These are phyloP conservation scores for Triops longicaudatus DNA, from an alignment of 1,140 invertebrate genomes.

Conservation along the genomic window DNA sequence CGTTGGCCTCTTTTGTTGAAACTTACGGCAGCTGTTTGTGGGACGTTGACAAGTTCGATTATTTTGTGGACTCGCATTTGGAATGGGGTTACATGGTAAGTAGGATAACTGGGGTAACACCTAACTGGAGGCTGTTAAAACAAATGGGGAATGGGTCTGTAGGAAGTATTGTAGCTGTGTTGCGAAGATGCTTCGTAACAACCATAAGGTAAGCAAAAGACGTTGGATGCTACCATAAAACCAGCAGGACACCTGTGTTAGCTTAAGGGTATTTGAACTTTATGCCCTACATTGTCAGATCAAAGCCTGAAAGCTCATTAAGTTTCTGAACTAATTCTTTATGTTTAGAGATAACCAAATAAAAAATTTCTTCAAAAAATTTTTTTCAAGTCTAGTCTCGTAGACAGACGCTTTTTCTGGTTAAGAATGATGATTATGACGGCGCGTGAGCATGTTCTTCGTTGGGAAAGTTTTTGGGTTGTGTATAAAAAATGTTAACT, in stretches of 20 bases:
- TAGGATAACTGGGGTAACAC: slow-evolving; percentile 10
- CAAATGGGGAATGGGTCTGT: neutral
- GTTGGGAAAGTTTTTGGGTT: neutral
- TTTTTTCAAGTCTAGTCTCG: neutral
- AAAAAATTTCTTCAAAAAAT: neutral
- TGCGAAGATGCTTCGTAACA: neutral
- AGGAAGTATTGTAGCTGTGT: neutral
- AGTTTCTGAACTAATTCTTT: neutral
- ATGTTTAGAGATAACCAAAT: neutral
- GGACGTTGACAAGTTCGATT: neutral
- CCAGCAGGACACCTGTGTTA: neutral
- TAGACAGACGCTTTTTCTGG: neutral
- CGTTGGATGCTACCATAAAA: neutral
- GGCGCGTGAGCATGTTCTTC: neutral
- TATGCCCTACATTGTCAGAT: neutral
- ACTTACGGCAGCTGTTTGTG: neutral
- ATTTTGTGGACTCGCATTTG: neutral
- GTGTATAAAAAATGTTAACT: neutral
- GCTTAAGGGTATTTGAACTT: neutral
- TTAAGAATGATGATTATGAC: neutral
- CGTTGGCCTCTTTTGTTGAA: neutral
- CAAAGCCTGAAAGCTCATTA: neutral
- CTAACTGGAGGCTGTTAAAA: neutral
- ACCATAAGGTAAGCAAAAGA: neutral
- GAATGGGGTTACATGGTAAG: slow-evolving; percentile 14